Conservation (phyloP, 2,888 invertebrate species). For the Plebejus argus region DNA sequence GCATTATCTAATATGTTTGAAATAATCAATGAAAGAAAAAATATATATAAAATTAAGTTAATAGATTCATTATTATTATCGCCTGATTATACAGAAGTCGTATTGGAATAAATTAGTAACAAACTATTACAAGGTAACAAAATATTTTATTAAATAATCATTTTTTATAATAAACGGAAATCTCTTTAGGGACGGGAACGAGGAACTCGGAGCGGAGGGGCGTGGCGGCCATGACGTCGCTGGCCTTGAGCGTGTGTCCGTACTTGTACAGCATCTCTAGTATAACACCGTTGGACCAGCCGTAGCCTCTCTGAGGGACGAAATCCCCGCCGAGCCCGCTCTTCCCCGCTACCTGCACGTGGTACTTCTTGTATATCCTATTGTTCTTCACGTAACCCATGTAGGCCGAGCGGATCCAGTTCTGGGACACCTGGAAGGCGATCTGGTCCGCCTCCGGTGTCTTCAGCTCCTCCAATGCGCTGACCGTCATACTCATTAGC, state of each 20-base stretch:
- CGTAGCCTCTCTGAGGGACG: slow-evolving; percentile 87
- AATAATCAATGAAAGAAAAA: too few relatives aligned
- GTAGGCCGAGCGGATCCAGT: slow-evolving; percentile 87
- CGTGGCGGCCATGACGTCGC: not conserved
- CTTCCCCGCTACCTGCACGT: slow-evolving; percentile 82
- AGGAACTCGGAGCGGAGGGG: not conserved
- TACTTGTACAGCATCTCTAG: slow-evolving; percentile 84
- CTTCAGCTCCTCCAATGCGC: slow-evolving; percentile 83
- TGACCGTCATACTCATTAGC: slow-evolving; percentile 86
- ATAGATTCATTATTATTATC: too few relatives aligned
- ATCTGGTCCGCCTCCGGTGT: slow-evolving; percentile 80
- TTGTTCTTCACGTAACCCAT: slow-evolving; percentile 78
- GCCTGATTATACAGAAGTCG: not conserved
- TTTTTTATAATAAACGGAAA: slow-evolving; percentile 12
- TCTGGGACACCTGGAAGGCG: slow-evolving; percentile 83
- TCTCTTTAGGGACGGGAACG: not conserved
- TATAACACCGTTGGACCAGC: slow-evolving; percentile 89
- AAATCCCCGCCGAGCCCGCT: slow-evolving; percentile 90
- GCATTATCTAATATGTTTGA: too few relatives aligned
- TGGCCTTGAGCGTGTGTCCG: slow-evolving; percentile 49
- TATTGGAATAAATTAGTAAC: not conserved
- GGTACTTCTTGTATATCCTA: slow-evolving; percentile 87
- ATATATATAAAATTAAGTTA: too few relatives aligned
- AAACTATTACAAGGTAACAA: not conserved
- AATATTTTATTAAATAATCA: not conserved